Conservation (phyloP, 2,888 invertebrate species). For the Himalopsyche anomala region DNA sequence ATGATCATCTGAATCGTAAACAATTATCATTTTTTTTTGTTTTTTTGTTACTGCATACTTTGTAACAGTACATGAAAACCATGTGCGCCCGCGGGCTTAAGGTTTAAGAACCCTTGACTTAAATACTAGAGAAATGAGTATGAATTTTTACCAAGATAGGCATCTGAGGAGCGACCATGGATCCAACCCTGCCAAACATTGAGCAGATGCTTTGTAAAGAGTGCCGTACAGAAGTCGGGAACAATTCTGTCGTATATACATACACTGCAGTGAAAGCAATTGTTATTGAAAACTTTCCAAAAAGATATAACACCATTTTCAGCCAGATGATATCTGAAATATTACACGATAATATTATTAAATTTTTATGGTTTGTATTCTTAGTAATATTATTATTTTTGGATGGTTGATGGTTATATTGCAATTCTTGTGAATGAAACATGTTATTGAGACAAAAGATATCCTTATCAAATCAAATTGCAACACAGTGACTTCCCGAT, state of each 20-base stretch:
- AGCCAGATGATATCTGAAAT: constrained; percentile 72
- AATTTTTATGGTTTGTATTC: neutral
- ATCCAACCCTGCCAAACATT: constrained; percentile 83
- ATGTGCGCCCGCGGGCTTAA: too few relatives aligned
- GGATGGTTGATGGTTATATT: too few relatives aligned
- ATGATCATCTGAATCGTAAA: too few relatives aligned
- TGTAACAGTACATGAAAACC: too few relatives aligned
- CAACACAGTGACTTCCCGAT: too few relatives aligned
- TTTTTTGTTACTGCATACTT: too few relatives aligned
- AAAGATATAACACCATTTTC: constrained; percentile 74
- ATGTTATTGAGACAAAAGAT: too few relatives aligned
- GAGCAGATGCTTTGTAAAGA: constrained; percentile 82
- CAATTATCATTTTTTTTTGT: too few relatives aligned
- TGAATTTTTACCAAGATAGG: constrained; percentile 77
- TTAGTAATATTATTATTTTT: too few relatives aligned
- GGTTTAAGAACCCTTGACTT: too few relatives aligned
- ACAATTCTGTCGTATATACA: constrained; percentile 83
- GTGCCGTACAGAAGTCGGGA: constrained; percentile 82
- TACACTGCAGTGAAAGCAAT: constrained; percentile 82
- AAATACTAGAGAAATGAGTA: neutral
- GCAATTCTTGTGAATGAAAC: too few relatives aligned
- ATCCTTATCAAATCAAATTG: too few relatives aligned
- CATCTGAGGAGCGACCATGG: constrained; percentile 83
- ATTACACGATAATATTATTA: neutral
- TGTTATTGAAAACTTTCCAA: constrained; percentile 81